phyloP scores from a whole-genome alignment of 2,797 vertebrate genomes.

The Morus bassanus region DNA sequence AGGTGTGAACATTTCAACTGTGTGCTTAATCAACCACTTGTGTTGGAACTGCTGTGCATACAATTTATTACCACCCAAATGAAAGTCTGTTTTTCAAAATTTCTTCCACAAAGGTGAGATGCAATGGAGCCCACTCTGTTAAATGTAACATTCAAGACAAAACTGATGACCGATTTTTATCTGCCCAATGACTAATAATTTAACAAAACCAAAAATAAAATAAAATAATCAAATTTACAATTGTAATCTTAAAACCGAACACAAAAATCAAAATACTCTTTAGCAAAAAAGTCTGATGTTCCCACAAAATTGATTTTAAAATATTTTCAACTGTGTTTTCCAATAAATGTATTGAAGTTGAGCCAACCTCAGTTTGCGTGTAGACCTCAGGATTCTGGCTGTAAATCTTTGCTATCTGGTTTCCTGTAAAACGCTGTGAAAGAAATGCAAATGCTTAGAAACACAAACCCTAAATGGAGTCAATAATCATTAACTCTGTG shows the following conservation, averaged over 20 bases:
- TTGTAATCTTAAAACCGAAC: not conserved
- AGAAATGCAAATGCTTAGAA: conserved; percentile 68
- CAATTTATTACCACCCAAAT: not conserved
- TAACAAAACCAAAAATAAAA: not conserved
- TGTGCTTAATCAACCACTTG: not conserved
- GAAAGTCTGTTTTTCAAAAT: not conserved
- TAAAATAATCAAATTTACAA: not conserved
- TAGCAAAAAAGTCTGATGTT: not conserved
- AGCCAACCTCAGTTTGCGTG: conserved; percentile 84
- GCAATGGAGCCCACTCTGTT: not conserved
- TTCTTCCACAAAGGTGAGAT: not conserved
- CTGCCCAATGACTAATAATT: not conserved
- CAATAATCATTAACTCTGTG: conserved; percentile 57
- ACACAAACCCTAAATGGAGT: conserved; percentile 61
- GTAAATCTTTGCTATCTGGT: conserved; percentile 91
- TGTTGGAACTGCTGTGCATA: not conserved
- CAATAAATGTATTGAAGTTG: not conserved
- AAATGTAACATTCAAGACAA: not conserved
- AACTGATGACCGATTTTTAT: not conserved
- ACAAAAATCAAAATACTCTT: not conserved
- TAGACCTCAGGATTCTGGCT: conserved; percentile 79
- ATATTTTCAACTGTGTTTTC: not conserved
- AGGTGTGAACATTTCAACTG: not conserved
- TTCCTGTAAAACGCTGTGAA: conserved; percentile 93
- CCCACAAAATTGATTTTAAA: not conserved